These are phyloP conservation scores for Apodemus agrarius DNA, from an alignment of 2,797 vertebrate genomes.

Conservation along the genomic window DNA sequence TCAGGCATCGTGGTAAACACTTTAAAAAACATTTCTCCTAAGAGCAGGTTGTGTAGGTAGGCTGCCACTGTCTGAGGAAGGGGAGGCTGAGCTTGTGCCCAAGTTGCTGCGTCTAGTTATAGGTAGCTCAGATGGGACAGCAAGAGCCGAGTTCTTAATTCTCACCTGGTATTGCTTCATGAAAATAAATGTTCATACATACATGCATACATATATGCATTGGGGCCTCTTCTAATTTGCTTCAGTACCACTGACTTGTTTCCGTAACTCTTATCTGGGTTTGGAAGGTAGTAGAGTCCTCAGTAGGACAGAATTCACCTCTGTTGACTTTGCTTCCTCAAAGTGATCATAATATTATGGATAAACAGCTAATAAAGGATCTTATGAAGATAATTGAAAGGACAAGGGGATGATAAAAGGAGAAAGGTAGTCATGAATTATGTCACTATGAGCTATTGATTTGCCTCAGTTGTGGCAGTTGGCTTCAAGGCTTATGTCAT, in stretches of 20 bases:
- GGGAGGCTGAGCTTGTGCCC: slow-evolving; percentile 40
- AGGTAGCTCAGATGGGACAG: slow-evolving; percentile 28
- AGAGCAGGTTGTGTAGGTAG: slow-evolving; percentile 3
- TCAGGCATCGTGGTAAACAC: not conserved
- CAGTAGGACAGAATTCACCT: slow-evolving; percentile 30
- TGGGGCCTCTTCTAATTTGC: not conserved
- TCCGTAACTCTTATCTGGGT: not conserved
- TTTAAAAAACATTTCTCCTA: slow-evolving; percentile 53
- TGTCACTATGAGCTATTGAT: not conserved
- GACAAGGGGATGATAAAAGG: slow-evolving; percentile 23
- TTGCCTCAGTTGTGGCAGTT: not conserved
- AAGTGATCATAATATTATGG: slow-evolving; percentile 50
- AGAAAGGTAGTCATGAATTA: not conserved
- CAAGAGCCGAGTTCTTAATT: slow-evolving; percentile 55
- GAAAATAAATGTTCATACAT: slow-evolving; percentile 28
- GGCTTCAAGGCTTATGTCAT: not conserved
- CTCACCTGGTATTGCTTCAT: slow-evolving; percentile 12
- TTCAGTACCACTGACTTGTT: not conserved
- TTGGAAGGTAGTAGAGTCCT: not conserved
- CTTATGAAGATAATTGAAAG: slow-evolving; percentile 1
- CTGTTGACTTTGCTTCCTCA: slow-evolving; percentile 48
- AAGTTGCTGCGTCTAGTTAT: slow-evolving; percentile 45
- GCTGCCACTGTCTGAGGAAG: not conserved
- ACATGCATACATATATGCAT: not conserved
- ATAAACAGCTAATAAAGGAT: slow-evolving; percentile 31